Evolutionary conservation across 2,113 vertebrate species (phyloP), one percentile per base, ranked within the genome.

Genomic region (Microtus pennsylvanicus): DNA sequence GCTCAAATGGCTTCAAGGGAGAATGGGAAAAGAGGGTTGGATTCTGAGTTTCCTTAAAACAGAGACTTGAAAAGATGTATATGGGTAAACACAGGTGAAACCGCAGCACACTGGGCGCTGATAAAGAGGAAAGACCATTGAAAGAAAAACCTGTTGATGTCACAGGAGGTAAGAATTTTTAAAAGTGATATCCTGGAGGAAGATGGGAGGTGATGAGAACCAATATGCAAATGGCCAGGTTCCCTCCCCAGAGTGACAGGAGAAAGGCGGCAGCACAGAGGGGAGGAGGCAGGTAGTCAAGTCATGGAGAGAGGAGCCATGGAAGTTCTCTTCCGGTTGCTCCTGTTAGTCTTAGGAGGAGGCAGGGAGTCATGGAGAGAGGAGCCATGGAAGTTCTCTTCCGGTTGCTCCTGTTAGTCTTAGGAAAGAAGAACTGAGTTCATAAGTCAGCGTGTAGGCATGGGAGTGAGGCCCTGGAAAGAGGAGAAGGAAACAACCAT

Each of bases 401-500:
- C 58, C 10, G 7, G 21, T 63, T 28, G 24, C 81, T 19, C 42
- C 58, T n/a, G 11, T 35, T 90, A n/a, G 67, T 42, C 16, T 82
- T 52, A n/a, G 47, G 28, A 47, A 77, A 76, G 24, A 87, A 22
- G 33, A 90, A 82, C 35, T 77, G 47, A 93, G 38, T n/a, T 76
- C 35, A 63, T 70, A 3, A 35, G 0, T 5, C 67, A 70, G 67
- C 70, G 9, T 30, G 0, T 50, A 38, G 33, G 38, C 47, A 75
- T 42, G 7, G 38, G 47, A 3, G 72, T 3, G 50, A 76, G 50
- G 24, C 17, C 4, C 67, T 87, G 74, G 21, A 3, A 70, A 35
- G 4, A 35, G 26, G 38, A 14, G 10, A 61, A 87, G 33, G 30
- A 28, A 26, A 0, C 0, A 69, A 17, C 13, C 12, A 5, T 7